phyloP scores from a whole-genome alignment of 2,888 invertebrate species.

The Meiosimyza platycephala region DNA sequence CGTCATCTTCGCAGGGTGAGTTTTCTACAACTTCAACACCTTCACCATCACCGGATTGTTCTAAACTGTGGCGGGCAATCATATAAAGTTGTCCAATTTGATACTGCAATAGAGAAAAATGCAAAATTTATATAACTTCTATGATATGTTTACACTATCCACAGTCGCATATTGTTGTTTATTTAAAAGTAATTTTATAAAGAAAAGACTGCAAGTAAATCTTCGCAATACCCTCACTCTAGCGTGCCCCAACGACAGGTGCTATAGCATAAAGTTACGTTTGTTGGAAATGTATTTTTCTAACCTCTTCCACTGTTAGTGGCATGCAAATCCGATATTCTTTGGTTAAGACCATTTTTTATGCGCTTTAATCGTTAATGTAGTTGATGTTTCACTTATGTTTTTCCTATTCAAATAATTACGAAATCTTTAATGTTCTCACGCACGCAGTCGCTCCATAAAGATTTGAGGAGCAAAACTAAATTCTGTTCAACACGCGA shows the following conservation, averaged over 20 bases:
- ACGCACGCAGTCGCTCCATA: background rate
- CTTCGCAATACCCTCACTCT: too few relatives aligned
- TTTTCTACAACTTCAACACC: conserved; percentile 93
- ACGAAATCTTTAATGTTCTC: conserved; percentile 3
- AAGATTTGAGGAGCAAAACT: background rate
- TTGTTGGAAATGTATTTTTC: conserved; percentile 26
- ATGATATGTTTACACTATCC: too few relatives aligned
- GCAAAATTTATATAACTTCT: too few relatives aligned
- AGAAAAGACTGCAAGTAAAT: too few relatives aligned
- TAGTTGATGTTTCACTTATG: conserved; percentile 11
- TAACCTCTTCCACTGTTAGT: conserved; percentile 89
- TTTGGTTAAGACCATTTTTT: conserved; percentile 83
- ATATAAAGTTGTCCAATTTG: conserved; percentile 92
- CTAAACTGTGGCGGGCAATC: conserved; percentile 93
- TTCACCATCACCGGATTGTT: conserved; percentile 89
- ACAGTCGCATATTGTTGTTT: too few relatives aligned
- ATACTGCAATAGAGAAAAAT: conserved; percentile 72
- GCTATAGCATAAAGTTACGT: too few relatives aligned
- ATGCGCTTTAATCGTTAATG: background rate
- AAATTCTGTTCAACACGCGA: background rate
- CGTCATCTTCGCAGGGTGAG: conserved; percentile 80
- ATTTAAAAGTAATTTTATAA: too few relatives aligned
- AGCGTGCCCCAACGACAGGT: too few relatives aligned
- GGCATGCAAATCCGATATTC: conserved; percentile 95
- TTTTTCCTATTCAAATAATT: conserved; percentile 13